phyloP scores from a whole-genome alignment of 2,113 vertebrate genomes.

The Sinosuthora webbiana region DNA sequence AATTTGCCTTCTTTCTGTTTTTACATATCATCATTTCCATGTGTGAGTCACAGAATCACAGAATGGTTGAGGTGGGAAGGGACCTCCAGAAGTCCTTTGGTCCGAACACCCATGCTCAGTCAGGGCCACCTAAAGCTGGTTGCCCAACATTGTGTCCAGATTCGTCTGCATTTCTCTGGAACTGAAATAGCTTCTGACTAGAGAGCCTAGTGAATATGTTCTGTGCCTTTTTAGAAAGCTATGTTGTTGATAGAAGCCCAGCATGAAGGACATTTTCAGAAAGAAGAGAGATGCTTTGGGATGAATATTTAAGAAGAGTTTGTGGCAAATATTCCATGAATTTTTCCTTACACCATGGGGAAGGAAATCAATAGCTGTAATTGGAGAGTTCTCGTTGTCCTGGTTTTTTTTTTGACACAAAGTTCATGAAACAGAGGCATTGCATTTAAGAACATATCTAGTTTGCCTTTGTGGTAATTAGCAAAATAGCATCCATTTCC shows the following conservation, averaged over 20 bases:
- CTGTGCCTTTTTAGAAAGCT: background rate
- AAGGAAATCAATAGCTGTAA: background rate
- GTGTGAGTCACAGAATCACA: background rate
- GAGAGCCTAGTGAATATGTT: background rate
- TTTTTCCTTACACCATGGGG: background rate
- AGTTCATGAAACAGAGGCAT: background rate
- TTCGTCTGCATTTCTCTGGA: background rate
- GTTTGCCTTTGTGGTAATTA: slow-evolving; percentile 30
- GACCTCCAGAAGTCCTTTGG: background rate
- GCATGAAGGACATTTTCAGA: background rate
- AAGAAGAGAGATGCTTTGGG: background rate
- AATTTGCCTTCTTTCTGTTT: background rate
- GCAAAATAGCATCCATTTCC: slow-evolving; percentile 29
- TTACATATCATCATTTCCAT: background rate
- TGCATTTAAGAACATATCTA: background rate
- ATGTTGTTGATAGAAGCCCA: background rate
- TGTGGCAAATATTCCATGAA: background rate
- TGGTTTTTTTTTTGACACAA: background rate
- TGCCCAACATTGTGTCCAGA: background rate
- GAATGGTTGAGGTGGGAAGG: background rate
- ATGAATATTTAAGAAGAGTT: background rate
- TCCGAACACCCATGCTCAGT: background rate
- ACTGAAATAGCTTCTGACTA: background rate
- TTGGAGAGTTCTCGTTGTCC: background rate
- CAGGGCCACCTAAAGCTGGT: background rate